Conservation (phyloP, 2,888 invertebrate species). For the Nymphalis c-album region DNA sequence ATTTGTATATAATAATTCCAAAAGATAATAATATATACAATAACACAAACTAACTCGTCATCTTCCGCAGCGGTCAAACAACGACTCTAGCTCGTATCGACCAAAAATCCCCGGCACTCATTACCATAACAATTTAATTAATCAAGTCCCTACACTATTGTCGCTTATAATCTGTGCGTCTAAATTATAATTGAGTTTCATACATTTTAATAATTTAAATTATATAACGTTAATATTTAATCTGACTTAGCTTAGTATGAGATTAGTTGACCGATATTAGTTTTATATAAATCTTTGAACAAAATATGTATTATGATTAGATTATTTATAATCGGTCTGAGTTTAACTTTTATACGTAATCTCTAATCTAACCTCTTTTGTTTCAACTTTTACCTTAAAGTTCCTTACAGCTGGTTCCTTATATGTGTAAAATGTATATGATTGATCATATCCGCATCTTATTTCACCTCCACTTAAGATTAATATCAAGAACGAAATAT, state of each 20-base stretch:
- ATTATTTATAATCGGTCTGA: too few relatives aligned
- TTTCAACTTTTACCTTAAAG: neutral
- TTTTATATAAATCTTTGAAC: neutral
- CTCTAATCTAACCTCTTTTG: too few relatives aligned
- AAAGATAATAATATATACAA: neutral
- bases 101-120: constrained; percentile 65
- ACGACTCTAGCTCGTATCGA: constrained; percentile 48
- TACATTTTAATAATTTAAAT: constrained; percentile 2
- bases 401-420: too few relatives aligned
- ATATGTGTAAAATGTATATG: too few relatives aligned
- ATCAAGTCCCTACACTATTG: constrained; percentile 55
- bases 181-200: constrained; percentile 24
- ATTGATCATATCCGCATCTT: too few relatives aligned
- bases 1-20: too few relatives aligned
- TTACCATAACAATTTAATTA: constrained; percentile 77
- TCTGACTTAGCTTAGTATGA: neutral
- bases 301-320: too few relatives aligned
- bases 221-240: neutral
- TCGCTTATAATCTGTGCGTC: constrained; percentile 32
- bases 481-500: too few relatives aligned
- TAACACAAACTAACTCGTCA: constrained; percentile 2
- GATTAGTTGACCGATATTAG: neutral
- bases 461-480: too few relatives aligned
- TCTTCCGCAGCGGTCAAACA: constrained; percentile 25
- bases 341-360: too few relatives aligned